phyloP scores from a whole-genome alignment of 2,113 vertebrate genomes.

The Alexandromys fortis region DNA sequence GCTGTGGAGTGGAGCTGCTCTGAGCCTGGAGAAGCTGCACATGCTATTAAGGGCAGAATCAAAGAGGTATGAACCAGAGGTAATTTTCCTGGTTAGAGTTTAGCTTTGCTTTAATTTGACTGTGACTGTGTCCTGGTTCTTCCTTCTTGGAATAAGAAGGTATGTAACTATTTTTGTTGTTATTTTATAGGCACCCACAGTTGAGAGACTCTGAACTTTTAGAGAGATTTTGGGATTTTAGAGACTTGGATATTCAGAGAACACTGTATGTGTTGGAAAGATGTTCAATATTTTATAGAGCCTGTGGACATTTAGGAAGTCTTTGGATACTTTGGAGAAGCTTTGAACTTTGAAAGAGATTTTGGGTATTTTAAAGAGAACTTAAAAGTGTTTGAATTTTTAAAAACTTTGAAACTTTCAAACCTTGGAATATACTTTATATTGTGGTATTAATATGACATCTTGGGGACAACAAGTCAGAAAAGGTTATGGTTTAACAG shows the following conservation, averaged over 20 bases:
- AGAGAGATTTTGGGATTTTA: background rate
- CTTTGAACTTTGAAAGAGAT: background rate
- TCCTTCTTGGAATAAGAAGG: background rate
- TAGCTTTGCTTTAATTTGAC: background rate
- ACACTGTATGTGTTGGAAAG: background rate
- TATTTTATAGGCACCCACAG: background rate
- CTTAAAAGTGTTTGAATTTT: background rate
- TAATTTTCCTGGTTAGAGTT: background rate
- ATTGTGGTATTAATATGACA: no score
- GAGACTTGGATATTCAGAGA: background rate
- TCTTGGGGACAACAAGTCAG: no score
- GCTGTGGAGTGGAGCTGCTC: background rate
- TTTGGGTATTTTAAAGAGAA: background rate
- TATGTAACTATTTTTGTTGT: background rate
- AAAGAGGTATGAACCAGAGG: background rate
- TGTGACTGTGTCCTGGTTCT: background rate
- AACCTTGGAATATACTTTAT: no score
- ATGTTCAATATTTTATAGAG: background rate
- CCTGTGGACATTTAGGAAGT: no score
- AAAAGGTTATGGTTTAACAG: no score
- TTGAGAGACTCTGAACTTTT: background rate
- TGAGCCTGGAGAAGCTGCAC: background rate
- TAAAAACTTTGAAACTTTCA: no score
- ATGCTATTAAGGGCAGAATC: background rate
- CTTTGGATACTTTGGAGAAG: no score